These are phyloP conservation scores for Limulus polyphemus DNA, from an alignment of 2,888 invertebrate genomes.

Conservation along the genomic window DNA sequence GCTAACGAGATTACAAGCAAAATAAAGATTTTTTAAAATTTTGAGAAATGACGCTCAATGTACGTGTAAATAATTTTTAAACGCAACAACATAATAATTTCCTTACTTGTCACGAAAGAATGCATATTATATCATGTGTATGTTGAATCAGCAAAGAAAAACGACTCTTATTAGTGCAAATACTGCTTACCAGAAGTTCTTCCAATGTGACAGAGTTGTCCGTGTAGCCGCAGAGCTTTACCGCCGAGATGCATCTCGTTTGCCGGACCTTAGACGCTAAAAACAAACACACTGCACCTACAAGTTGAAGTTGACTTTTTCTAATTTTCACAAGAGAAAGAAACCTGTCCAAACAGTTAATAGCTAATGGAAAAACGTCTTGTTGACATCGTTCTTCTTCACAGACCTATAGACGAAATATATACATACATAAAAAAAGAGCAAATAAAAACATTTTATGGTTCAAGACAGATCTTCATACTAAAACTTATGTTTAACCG, in stretches of 20 bases:
- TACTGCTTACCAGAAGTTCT: constrained; percentile 70
- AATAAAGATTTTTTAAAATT: too few species aligned
- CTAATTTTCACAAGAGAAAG: constrained; percentile 67
- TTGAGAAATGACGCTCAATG: too few species aligned
- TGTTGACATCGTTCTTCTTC: constrained; percentile 85
- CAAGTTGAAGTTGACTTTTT: constrained; percentile 74
- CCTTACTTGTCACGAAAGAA: too few species aligned
- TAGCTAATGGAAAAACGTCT: constrained; percentile 82
- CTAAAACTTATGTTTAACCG: not conserved
- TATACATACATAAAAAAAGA: constrained; percentile 33
- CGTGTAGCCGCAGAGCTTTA: constrained; percentile 78
- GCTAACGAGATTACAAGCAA: too few species aligned
- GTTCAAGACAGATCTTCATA: not conserved
- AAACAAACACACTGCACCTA: constrained; percentile 82
- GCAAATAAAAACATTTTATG: constrained; percentile 9
- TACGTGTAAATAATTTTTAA: too few species aligned
- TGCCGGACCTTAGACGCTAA: constrained; percentile 87
- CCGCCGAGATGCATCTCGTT: constrained; percentile 53
- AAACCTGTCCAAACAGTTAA: constrained; percentile 88
- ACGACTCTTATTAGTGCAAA: not conserved
- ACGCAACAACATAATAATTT: too few species aligned
- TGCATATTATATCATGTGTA: too few species aligned
- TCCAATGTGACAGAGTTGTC: constrained; percentile 78
- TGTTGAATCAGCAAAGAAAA: too few species aligned
- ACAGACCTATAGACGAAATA: constrained; percentile 57